A percentile compares a stretch with the other conserved stretches of the same genome.
Evolutionary conservation across 2,797 vertebrate species (phyloP).

Genomic region (Ispidina picta): DNA sequence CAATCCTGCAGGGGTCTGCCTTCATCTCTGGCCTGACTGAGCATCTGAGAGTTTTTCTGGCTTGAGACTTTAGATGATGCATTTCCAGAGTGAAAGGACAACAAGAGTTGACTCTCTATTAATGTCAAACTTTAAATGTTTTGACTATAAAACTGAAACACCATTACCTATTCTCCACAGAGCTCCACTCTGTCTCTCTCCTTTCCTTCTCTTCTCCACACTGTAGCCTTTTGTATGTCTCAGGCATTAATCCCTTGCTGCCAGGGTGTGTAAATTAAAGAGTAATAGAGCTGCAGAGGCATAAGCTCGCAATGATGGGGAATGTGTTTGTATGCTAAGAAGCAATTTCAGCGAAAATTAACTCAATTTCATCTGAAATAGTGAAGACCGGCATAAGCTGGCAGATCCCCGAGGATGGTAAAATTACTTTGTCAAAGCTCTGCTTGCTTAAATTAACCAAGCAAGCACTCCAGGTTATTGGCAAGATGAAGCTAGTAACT

Average conservation of each 20-base stretch:
- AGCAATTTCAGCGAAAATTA: conserved; percentile 87
- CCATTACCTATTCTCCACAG: conserved; percentile 66
- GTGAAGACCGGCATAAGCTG: conserved; percentile 81
- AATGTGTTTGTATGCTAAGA: conserved; percentile 85
- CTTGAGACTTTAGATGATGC: neutral
- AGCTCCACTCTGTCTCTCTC: neutral
- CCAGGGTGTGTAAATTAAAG: conserved; percentile 79
- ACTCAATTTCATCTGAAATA: conserved; percentile 84
- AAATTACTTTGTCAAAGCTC: conserved; percentile 85
- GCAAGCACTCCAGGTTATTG: conserved; percentile 78
- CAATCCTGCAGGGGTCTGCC: neutral
- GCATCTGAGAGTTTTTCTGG: neutral
- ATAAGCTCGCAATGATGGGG: conserved; percentile 80
- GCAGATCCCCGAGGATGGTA: conserved; percentile 80
- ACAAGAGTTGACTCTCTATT: conserved; percentile 17
- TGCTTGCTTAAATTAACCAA: conserved; percentile 84
- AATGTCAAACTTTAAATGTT: conserved; percentile 66
- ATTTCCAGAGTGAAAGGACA: conserved; percentile 47
- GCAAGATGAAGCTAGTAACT: conserved; percentile 77
- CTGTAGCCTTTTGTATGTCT: conserved; percentile 69
- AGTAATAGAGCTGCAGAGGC: conserved; percentile 82
- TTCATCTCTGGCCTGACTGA: neutral
- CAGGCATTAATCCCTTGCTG: conserved; percentile 72
- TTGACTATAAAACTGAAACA: conserved; percentile 64
- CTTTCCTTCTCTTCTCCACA: conserved; percentile 33